Percentiles rank a stretch among this genome's conserved stretches.
phyloP scores from a whole-genome alignment of 1,140 invertebrate species.

The Paraescarpia echinospica region DNA sequence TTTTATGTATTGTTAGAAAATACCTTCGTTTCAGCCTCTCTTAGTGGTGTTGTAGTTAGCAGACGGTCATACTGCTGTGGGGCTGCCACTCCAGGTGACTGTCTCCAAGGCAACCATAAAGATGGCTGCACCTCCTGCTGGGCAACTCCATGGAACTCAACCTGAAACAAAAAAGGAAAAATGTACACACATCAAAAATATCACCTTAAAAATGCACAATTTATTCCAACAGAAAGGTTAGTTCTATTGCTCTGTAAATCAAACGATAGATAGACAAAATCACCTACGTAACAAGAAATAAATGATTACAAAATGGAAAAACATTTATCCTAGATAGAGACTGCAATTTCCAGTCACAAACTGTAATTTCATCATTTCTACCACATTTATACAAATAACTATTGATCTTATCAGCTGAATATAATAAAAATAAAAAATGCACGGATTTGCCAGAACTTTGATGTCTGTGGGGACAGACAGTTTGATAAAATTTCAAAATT shows the following conservation, averaged over 20 bases:
- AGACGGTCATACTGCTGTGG: not conserved
- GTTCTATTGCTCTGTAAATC: not conserved
- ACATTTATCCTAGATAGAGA: too few relatives aligned
- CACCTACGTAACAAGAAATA: too few relatives aligned
- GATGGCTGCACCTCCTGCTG: not conserved
- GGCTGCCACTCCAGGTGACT: not conserved
- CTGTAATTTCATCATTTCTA: too few relatives aligned
- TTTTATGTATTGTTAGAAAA: not conserved
- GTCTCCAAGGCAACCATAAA: not conserved
- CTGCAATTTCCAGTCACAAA: too few relatives aligned
- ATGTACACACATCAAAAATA: not conserved
- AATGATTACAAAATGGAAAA: too few relatives aligned
- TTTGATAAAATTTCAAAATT: too few relatives aligned
- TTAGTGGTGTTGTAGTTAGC: not conserved
- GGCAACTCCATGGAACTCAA: not conserved
- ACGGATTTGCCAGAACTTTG: too few relatives aligned
- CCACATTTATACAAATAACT: too few relatives aligned
- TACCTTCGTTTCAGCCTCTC: not conserved
- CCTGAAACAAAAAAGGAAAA: not conserved
- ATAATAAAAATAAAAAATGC: too few relatives aligned
- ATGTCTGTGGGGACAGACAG: too few relatives aligned
- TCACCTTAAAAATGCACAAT: not conserved
- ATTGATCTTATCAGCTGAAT: too few relatives aligned
- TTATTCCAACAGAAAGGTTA: not conserved
- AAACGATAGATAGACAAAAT: not conserved